A percentile compares a stretch with the other conserved stretches of the same genome.
These are phyloP conservation scores for Antechinus stuartii DNA, from an alignment of 2,113 vertebrate genomes.

Conservation along the genomic window DNA sequence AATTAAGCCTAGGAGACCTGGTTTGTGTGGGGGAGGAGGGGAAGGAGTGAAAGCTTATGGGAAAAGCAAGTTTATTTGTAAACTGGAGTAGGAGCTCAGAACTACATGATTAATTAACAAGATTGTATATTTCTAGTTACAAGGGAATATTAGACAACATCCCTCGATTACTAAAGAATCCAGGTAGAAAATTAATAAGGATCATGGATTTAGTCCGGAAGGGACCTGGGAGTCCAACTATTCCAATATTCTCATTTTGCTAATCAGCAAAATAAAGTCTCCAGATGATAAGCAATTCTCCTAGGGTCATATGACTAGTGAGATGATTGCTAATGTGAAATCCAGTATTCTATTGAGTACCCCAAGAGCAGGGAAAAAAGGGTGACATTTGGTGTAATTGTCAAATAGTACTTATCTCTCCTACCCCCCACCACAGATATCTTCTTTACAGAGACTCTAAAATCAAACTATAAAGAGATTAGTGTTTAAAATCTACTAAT, in stretches of 20 bases:
- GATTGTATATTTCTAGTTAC: background rate
- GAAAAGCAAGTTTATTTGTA: background rate
- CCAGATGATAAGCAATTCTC: background rate
- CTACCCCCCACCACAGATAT: background rate
- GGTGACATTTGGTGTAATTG: background rate
- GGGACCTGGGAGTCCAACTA: background rate
- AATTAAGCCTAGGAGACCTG: background rate
- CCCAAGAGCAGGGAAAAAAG: background rate
- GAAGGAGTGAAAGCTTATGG: background rate
- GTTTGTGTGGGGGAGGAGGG: background rate
- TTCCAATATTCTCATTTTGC: background rate
- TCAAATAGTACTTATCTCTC: background rate
- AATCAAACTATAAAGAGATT: background rate
- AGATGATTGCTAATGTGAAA: background rate
- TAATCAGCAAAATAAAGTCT: background rate
- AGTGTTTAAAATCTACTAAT: background rate
- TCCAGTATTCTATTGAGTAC: background rate
- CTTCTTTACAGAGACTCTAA: background rate
- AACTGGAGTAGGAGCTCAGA: background rate
- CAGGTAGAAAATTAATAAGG: background rate
- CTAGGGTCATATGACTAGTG: background rate
- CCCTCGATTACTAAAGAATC: background rate
- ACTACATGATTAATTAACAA: background rate
- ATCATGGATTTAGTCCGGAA: background rate
- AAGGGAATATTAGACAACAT: background rate